These are phyloP conservation scores for Labia minor DNA, from an alignment of 2,888 invertebrate genomes.

Conservation along the genomic window DNA sequence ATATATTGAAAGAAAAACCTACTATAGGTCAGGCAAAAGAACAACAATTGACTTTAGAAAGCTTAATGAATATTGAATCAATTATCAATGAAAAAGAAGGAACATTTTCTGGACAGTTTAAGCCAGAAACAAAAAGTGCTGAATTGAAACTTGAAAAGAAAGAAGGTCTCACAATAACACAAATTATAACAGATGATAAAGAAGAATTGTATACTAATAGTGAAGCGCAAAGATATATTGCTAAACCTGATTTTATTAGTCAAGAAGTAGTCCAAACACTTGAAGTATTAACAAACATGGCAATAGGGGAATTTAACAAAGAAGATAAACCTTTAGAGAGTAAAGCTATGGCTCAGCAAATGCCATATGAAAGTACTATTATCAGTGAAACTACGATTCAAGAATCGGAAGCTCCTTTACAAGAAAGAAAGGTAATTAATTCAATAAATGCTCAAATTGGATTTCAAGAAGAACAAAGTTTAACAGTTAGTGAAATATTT, in stretches of 20 bases:
- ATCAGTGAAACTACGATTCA: constrained; percentile 30
- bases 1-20: constrained; percentile 27
- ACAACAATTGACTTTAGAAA: constrained; percentile 37
- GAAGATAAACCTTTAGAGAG: constrained; percentile 21
- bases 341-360: constrained; percentile 32
- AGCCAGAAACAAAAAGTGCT: constrained; percentile 29
- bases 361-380: constrained; percentile 32
- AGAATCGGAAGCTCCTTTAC: constrained; percentile 32
- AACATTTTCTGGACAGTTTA: constrained; percentile 32
- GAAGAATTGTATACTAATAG: constrained; percentile 26
- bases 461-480: constrained; percentile 31
- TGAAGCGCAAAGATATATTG: constrained; percentile 27
- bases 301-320: constrained; percentile 23
- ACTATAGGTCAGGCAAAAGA: constrained; percentile 32
- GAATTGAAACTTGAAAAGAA: constrained; percentile 29
- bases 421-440: constrained; percentile 27
- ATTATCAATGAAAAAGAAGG: constrained; percentile 44
- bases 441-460: constrained; percentile 28
- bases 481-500: constrained; percentile 34
- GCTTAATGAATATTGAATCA: constrained; percentile 42
- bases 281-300: constrained; percentile 27
- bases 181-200: constrained; percentile 30
- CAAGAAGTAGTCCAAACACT: constrained; percentile 38
- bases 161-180: constrained; percentile 29
- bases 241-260: constrained; percentile 34